These are phyloP conservation scores for Aphidius ervi DNA, from an alignment of 1,140 invertebrate genomes.

Conservation along the genomic window DNA sequence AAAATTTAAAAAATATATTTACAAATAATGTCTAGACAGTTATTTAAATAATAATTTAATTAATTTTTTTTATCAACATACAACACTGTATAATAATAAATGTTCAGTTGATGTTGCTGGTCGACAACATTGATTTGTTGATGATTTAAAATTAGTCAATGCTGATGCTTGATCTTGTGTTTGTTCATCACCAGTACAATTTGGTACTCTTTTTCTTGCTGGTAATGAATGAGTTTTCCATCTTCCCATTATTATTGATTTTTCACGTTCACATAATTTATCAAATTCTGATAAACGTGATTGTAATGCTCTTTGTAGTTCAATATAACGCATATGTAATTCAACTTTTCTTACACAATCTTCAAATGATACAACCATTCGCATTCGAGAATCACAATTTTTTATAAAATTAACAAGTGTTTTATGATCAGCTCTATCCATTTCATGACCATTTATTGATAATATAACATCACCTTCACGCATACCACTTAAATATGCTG, in stretches of 20 bases:
- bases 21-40: too few species aligned
- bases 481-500: constrained; percentile 87
- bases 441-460: constrained; percentile 88
- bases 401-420: constrained; percentile 88
- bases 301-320: constrained; percentile 78
- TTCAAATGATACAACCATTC: constrained; percentile 93
- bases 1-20: constrained; percentile 18
- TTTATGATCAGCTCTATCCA: constrained; percentile 88
- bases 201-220: constrained; percentile 67
- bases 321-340: constrained; percentile 86
- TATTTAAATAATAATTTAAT: not conserved
- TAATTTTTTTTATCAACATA: constrained; percentile 23
- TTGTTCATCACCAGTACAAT: constrained; percentile 29
- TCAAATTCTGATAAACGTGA: constrained; percentile 84
- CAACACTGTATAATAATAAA: constrained; percentile 47
- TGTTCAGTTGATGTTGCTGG: constrained; percentile 49
- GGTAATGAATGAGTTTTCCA: constrained; percentile 85
- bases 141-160: constrained; percentile 46
- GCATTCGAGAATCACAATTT: constrained; percentile 82
- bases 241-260: constrained; percentile 76
- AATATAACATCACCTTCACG: constrained; percentile 90
- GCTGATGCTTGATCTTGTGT: constrained; percentile 51
- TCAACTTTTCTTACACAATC: constrained; percentile 91
- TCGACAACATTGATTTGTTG: constrained; percentile 43
- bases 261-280: constrained; percentile 74